A percentile compares a stretch with the other conserved stretches of the same genome.
phyloP scores from a whole-genome alignment of 2,888 invertebrate species.

The Beris morrisii region DNA sequence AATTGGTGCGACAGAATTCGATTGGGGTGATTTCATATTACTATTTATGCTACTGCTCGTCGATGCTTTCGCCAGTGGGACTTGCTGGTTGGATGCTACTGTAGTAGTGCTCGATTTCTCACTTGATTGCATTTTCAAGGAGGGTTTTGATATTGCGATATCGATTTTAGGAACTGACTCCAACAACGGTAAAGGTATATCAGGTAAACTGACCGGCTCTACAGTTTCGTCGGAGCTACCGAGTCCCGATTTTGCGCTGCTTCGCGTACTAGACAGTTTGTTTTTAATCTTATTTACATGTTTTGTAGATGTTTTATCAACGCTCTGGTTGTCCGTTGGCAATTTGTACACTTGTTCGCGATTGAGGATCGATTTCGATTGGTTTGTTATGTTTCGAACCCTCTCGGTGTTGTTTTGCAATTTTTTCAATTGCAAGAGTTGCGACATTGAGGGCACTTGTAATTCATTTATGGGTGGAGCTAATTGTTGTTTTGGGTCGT shows the following conservation, averaged over 20 bases:
- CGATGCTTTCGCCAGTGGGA: constrained; percentile 48
- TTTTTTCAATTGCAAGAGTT: constrained; percentile 64
- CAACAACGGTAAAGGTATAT: constrained; percentile 54
- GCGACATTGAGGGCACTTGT: constrained; percentile 66
- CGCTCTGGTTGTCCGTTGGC: constrained; percentile 29
- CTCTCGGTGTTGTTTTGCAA: constrained; percentile 62
- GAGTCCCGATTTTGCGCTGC: constrained; percentile 39
- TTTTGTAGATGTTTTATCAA: constrained; percentile 15
- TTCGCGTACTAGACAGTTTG: constrained; percentile 40
- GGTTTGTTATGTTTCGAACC: constrained; percentile 58
- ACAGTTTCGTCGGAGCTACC: constrained; percentile 53
- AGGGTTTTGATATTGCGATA: constrained; percentile 50
- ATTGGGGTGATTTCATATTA: neutral
- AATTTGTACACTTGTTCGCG: constrained; percentile 41
- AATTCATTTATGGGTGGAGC: constrained; percentile 54
- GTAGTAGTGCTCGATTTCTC: constrained; percentile 40
- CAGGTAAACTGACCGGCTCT: constrained; percentile 59
- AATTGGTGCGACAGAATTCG: neutral
- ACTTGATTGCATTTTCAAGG: constrained; percentile 43
- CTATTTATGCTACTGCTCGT: neutral
- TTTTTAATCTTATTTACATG: constrained; percentile 43
- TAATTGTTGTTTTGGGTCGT: constrained; percentile 33
- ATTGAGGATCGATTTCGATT: constrained; percentile 42
- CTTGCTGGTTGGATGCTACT: constrained; percentile 56
- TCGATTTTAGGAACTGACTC: constrained; percentile 52